These are phyloP conservation scores for Limnodromus scolopaceus DNA, from an alignment of 2,797 vertebrate species.

Conservation along the genomic window DNA sequence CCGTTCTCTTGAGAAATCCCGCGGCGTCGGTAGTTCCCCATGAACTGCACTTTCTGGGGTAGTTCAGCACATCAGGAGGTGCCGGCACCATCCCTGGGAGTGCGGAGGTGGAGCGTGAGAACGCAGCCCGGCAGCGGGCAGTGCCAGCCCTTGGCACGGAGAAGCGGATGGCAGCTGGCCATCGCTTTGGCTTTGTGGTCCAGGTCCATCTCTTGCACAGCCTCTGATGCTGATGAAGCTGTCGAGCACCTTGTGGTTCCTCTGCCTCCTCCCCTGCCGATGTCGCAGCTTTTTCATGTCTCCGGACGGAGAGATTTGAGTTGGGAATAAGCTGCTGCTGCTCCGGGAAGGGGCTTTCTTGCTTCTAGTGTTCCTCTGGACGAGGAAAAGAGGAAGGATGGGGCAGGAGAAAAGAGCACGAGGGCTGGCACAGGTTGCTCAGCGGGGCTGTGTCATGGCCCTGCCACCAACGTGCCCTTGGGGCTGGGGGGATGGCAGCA, in stretches of 20 bases:
- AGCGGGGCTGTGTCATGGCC: background rate
- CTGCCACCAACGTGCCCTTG: background rate
- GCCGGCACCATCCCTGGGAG: accelerated
- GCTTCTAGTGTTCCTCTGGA: background rate
- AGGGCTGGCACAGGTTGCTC: background rate
- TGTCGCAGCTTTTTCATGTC: background rate
- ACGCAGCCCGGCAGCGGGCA: background rate
- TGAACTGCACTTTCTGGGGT: background rate
- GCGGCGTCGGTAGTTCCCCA: background rate
- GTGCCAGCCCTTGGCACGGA: background rate
- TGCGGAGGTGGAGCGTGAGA: accelerated
- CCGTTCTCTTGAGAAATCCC: background rate
- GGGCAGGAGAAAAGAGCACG: background rate
- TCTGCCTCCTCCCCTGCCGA: background rate
- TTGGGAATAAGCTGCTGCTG: background rate
- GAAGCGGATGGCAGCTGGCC: accelerated
- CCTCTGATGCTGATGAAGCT: background rate
- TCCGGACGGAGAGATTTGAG: background rate
- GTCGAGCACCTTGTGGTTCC: background rate
- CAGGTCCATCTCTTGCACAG: background rate
- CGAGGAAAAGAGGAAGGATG: background rate
- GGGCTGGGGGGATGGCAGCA: background rate
- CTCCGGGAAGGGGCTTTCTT: background rate
- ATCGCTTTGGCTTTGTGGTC: background rate
- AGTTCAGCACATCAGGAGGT: accelerated